phyloP scores from a whole-genome alignment of 2,888 invertebrate genomes.

The Acanthopleura granulata region DNA sequence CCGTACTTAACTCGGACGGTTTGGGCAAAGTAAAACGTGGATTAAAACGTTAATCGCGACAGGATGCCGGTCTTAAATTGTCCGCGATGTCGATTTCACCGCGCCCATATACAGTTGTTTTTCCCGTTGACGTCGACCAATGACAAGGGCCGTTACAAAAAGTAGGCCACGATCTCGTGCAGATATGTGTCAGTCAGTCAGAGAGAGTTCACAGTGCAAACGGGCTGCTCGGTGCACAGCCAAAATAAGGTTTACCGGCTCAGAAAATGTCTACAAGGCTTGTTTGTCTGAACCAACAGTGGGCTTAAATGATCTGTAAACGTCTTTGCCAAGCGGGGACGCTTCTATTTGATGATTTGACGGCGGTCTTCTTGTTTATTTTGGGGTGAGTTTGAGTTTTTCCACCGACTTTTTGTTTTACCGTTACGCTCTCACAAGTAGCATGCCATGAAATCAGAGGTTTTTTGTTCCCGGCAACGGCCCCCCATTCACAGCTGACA shows the following conservation, averaged over 20 bases:
- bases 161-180: not conserved
- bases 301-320: not conserved
- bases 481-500: too few relatives aligned
- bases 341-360: not conserved
- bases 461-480: too few relatives aligned
- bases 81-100: not conserved
- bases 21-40: too few relatives aligned
- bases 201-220: conserved; percentile 1
- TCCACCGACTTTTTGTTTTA: too few relatives aligned
- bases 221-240: not conserved
- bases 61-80: too few relatives aligned
- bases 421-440: too few relatives aligned
- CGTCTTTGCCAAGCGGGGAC: not conserved
- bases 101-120: not conserved
- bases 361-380: not conserved
- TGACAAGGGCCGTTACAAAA: not conserved
- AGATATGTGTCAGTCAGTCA: conserved; percentile 8
- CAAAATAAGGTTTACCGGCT: not conserved
- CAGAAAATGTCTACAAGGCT: conserved; percentile 3
- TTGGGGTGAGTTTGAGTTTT: not conserved
- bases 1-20: not conserved
- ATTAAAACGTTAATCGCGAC: too few relatives aligned
- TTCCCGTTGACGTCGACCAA: not conserved
- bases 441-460: too few relatives aligned
- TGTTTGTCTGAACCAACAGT: not conserved